Conservation (phyloP, 2,888 invertebrate genomes). For the Amphipyra tragopoginis region DNA sequence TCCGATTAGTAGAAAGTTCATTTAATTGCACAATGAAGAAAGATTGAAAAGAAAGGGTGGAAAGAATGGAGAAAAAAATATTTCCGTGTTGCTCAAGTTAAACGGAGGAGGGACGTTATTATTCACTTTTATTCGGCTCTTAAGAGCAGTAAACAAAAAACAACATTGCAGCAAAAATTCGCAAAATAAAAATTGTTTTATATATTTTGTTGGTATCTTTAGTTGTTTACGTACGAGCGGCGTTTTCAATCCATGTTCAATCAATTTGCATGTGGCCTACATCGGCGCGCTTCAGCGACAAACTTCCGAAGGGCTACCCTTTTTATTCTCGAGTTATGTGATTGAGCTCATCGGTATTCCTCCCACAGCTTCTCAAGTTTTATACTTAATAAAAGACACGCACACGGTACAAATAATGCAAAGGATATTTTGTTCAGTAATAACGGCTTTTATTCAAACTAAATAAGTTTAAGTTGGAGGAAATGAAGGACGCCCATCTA, state of each 20-base stretch:
- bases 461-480: constrained; percentile 49
- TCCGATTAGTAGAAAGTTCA: constrained; percentile 21
- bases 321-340: constrained; percentile 74
- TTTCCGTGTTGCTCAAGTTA: constrained; percentile 30
- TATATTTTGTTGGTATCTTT: constrained; percentile 35
- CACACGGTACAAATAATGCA: constrained; percentile 63
- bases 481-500: constrained; percentile 55
- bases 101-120: constrained; percentile 31
- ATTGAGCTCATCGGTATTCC: constrained; percentile 78
- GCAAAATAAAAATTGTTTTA: constrained; percentile 30
- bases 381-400: constrained; percentile 75
- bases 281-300: constrained; percentile 63
- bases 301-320: constrained; percentile 69
- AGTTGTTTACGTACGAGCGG: constrained; percentile 48
- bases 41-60: constrained; percentile 30
- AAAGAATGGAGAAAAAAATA: constrained; percentile 38
- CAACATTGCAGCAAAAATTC: constrained; percentile 39
- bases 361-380: constrained; percentile 67
- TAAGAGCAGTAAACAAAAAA: constrained; percentile 46
- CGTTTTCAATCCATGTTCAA: constrained; percentile 67
- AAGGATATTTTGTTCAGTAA: constrained; percentile 57
- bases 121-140: constrained; percentile 46
- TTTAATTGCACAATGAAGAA: constrained; percentile 30
- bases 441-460: constrained; percentile 55
- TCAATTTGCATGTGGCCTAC: constrained; percentile 73